phyloP scores from a whole-genome alignment of 1,140 invertebrate species.

The Euura lappo region DNA sequence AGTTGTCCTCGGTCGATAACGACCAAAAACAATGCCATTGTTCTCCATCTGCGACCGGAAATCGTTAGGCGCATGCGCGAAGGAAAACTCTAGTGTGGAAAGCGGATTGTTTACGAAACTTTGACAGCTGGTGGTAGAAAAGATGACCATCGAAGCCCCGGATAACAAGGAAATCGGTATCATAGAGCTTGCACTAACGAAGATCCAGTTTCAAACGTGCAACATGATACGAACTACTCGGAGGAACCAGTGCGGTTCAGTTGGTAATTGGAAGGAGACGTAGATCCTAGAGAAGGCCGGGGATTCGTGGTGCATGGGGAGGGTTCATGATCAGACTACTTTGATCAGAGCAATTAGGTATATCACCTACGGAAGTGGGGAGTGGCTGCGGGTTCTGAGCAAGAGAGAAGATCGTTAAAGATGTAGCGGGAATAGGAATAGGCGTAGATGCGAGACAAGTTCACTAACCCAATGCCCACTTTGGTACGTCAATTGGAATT shows the following conservation, averaged over 20 bases:
- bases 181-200: background rate
- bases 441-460: no score
- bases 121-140: background rate
- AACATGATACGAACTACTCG: background rate
- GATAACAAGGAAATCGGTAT: no score
- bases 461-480: no score
- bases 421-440: no score
- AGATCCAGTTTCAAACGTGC: background rate
- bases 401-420: no score
- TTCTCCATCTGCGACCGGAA: background rate
- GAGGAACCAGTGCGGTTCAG: background rate
- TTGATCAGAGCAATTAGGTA: background rate
- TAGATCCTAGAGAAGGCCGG: no score
- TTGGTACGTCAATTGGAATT: no score
- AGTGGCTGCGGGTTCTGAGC: background rate
- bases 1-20: no score
- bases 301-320: no score
- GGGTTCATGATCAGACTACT: background rate
- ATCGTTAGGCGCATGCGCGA: background rate
- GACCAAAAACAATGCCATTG: background rate
- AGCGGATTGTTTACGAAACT: background rate
- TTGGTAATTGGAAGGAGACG: background rate
- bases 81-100: background rate
- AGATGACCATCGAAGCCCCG: no score
- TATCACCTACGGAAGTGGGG: background rate